A percentile compares a stretch with the other conserved stretches of the same genome.
Evolutionary conservation across 2,113 vertebrate genomes (phyloP).

Genomic region (Pteronura brasiliensis): DNA sequence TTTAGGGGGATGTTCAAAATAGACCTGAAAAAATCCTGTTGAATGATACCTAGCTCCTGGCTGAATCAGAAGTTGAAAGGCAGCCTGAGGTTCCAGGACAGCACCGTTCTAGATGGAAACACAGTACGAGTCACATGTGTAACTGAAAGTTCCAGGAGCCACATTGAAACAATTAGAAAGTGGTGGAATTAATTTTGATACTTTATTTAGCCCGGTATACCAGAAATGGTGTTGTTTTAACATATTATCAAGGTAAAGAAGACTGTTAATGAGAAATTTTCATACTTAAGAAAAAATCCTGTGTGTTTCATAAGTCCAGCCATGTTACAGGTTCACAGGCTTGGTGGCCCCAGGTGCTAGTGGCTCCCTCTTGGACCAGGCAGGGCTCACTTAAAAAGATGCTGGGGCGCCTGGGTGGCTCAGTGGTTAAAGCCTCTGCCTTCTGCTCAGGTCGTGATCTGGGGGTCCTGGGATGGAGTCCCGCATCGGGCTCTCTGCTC

Average conservation of each 20-base stretch:
- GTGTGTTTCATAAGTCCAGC: background rate
- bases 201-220: background rate
- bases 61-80: background rate
- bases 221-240: background rate
- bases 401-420: background rate
- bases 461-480: too few relatives aligned
- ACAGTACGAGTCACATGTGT: rapidly evolving
- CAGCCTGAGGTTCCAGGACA: background rate
- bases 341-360: background rate
- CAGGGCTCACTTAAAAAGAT: background rate
- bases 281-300: background rate
- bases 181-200: background rate
- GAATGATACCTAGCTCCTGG: background rate
- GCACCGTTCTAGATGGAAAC: background rate
- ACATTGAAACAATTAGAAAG: background rate
- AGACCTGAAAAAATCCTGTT: background rate
- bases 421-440: too few relatives aligned
- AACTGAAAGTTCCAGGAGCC: background rate
- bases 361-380: background rate
- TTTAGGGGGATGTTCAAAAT: background rate
- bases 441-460: too few relatives aligned
- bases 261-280: background rate
- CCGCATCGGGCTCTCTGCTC: too few relatives aligned
- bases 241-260: background rate
- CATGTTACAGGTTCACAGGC: background rate